phyloP scores from a whole-genome alignment of 2,113 vertebrate genomes.

The Neodontobutis hainanensis region DNA sequence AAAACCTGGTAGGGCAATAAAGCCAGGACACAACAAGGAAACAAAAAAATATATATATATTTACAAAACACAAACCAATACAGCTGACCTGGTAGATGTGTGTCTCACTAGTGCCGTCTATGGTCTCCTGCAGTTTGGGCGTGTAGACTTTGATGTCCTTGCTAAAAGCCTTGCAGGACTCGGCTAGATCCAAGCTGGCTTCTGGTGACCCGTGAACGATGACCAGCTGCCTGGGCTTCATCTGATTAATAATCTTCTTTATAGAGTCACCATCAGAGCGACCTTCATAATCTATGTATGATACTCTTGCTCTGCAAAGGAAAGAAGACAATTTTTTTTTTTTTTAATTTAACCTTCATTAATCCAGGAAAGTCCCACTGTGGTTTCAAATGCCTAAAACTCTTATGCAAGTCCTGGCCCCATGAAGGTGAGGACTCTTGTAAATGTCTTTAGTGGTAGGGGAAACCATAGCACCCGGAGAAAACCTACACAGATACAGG shows the following conservation, averaged over 20 bases:
- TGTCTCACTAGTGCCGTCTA: conserved; percentile 97
- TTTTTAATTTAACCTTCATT: too few species aligned
- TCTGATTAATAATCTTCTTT: conserved; percentile 99
- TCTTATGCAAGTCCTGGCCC: too few species aligned
- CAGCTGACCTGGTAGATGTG: conserved; percentile 95
- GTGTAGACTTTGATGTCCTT: conserved; percentile 98
- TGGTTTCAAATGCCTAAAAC: too few species aligned
- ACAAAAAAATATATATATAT: neutral
- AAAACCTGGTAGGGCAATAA: neutral
- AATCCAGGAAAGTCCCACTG: too few species aligned
- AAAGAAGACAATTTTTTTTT: too few species aligned
- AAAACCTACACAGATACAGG: too few species aligned
- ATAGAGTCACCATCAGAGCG: conserved; percentile 98
- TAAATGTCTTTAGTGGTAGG: too few species aligned
- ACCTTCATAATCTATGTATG: conserved; percentile 98
- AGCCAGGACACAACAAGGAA: neutral
- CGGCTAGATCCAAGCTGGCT: conserved; percentile 93
- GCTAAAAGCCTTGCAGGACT: conserved; percentile 95
- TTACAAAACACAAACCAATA: neutral
- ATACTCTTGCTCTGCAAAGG: conserved; percentile 87
- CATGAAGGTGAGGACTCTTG: too few species aligned
- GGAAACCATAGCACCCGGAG: too few species aligned
- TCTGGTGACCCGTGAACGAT: conserved; percentile 96
- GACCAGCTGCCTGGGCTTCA: conserved; percentile 94
- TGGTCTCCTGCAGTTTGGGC: conserved; percentile 94